Percentiles rank a stretch among this genome's conserved stretches.
phyloP scores from a whole-genome alignment of 1,140 invertebrate genomes.

The Aphaenogaster rudis region DNA sequence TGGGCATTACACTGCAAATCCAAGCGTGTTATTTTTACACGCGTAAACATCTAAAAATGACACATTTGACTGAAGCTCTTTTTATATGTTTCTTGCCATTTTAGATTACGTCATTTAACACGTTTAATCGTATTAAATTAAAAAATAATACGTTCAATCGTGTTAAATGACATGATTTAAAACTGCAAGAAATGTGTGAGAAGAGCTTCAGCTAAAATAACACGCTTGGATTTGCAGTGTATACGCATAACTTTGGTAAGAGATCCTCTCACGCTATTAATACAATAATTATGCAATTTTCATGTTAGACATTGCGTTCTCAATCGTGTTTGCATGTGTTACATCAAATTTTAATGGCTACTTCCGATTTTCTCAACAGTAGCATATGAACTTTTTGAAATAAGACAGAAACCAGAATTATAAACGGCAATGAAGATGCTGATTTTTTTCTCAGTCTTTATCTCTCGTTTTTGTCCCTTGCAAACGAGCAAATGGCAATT shows the following conservation, averaged over 20 bases:
- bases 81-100: too few species aligned
- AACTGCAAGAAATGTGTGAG: too few species aligned
- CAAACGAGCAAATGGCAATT: slow-evolving; percentile 17
- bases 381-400: neutral
- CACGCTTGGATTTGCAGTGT: too few species aligned
- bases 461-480: neutral
- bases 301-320: neutral
- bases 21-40: too few species aligned
- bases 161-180: too few species aligned
- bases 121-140: too few species aligned
- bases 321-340: neutral
- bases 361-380: neutral
- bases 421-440: neutral
- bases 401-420: neutral
- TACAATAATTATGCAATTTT: neutral
- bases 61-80: too few species aligned
- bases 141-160: too few species aligned
- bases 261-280: neutral
- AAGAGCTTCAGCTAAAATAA: too few species aligned
- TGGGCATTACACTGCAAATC: neutral
- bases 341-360: neutral
- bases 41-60: too few species aligned
- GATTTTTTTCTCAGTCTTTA: neutral
- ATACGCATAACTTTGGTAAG: neutral
- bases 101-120: too few species aligned